phyloP scores from a whole-genome alignment of 2,888 invertebrate species.

The Dynastes grantii region DNA sequence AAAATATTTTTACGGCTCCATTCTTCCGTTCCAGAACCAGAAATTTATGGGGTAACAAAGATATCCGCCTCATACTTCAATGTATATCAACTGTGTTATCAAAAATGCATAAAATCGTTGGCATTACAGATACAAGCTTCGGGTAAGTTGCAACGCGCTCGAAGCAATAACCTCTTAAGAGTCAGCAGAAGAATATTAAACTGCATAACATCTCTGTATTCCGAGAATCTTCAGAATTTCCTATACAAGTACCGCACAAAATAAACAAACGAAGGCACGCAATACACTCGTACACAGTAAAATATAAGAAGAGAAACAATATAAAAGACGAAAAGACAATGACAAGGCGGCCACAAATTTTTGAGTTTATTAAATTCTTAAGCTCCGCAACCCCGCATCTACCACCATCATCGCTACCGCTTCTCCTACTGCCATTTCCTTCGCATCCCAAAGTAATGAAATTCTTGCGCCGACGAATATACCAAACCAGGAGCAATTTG shows the following conservation, averaged over 20 bases:
- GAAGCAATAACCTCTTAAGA: neutral
- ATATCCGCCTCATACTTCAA: too few species aligned
- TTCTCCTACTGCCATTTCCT: neutral
- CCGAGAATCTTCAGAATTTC: neutral
- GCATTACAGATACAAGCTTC: neutral
- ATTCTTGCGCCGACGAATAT: neutral
- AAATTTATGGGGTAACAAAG: too few species aligned
- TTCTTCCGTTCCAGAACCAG: too few species aligned
- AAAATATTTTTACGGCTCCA: too few species aligned
- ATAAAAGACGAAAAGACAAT: neutral
- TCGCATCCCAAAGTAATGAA: conserved; percentile 5
- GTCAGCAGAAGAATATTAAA: neutral
- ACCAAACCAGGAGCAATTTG: conserved; percentile 4
- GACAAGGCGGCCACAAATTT: neutral
- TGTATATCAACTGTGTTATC: neutral
- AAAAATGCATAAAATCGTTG: conserved; percentile 1
- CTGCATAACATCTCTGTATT: neutral
- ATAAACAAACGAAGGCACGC: neutral
- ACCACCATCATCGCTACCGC: neutral
- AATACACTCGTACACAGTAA: neutral
- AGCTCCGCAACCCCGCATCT: neutral
- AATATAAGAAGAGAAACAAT: neutral
- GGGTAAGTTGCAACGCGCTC: neutral
- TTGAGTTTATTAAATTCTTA: conserved; percentile 27
- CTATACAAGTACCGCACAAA: neutral